Percentiles rank a stretch among this genome's conserved stretches.
Evolutionary conservation across 2,797 vertebrate species (phyloP).

Genomic region (Tenualosa thibaudeaui): DNA sequence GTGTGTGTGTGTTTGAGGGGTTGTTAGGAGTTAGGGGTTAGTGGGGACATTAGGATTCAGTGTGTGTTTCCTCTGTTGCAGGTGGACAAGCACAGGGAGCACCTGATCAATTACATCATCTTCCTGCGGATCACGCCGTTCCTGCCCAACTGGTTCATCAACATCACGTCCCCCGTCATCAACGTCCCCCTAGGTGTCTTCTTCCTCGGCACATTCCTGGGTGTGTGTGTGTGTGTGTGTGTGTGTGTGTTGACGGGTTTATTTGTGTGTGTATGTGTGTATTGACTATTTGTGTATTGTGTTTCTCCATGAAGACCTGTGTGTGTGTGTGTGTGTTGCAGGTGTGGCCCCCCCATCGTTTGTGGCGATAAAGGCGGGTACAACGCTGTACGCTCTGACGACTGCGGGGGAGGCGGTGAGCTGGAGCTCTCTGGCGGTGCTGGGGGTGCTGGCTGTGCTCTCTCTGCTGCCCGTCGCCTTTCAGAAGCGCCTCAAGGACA

Average conservation of each 20-base stretch:
- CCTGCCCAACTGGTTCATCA: constrained; percentile 99
- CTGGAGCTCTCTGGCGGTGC: constrained; percentile 93
- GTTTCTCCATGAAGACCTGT: neutral
- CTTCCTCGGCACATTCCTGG: constrained; percentile 96
- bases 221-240: constrained; percentile 64
- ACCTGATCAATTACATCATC: constrained; percentile 99
- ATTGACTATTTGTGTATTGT: neutral
- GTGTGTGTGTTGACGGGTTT: neutral
- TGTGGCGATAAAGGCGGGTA: constrained; percentile 97
- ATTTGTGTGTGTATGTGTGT: neutral
- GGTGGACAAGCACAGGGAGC: constrained; percentile 94
- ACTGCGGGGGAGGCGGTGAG: constrained; percentile 98
- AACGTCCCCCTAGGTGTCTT: constrained; percentile 96
- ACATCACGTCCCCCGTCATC: constrained; percentile 97
- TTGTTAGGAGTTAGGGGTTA: too few relatives aligned
- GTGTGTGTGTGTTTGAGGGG: too few relatives aligned
- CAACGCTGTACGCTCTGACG: constrained; percentile 95
- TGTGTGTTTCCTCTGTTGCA: constrained; percentile 53
- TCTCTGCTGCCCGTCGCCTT: constrained; percentile 84
- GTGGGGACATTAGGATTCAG: too few relatives aligned
- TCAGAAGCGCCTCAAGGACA: constrained; percentile 94
- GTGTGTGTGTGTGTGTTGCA: constrained; percentile 51
- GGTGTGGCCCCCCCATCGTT: constrained; percentile 98
- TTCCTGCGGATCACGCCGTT: constrained; percentile 99
- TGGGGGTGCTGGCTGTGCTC: constrained; percentile 89